Base-by-base conservation (phyloP, 2,113 vertebrate genomes). In the Trematomus loennbergii region DNA sequence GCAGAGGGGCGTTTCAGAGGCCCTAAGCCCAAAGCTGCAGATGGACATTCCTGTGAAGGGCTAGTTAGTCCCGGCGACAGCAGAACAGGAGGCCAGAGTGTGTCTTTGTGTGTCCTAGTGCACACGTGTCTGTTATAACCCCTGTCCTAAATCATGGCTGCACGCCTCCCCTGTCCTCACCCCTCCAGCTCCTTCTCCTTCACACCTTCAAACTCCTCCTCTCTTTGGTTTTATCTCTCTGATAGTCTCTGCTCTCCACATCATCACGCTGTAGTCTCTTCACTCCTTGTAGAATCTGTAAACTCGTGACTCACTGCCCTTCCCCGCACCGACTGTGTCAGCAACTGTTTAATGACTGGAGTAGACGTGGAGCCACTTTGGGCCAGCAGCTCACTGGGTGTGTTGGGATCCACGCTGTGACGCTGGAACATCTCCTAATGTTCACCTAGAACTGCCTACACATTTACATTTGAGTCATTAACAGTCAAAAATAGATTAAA, bases 31-130 rank as follows among this genome's bases (percentile, higher is more conserved):
- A 36, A 25, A 12, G 68, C 76, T 95, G 82, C 92, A 92, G 88
- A 85, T 93, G 90, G 91, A 88, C 93, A 95, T 95, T 94, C 94
- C 93, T 84, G 86, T 10, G 67, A 82, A 85, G 93, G 93, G 91
- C 93, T 93, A 91, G 84, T 90, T 89, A 82, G 86, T 85, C 78
- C 40, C 72, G 68, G 16, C 85, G 86, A 89, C 88, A 82, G 78
- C 75, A 69, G 58, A 69, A 12, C 46, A 62, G 22, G 49, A 75
- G 52, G 22, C 50, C 16, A 60, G 55, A 69, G 72, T 68, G 78
- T 78, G 54, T 83, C 18, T 73, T 69, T 72, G 72, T 68, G 78
- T 78, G 54, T 82, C 18, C 71, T 69, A 69, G 49, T 33, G 57
- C 58, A 55, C 50, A 50, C 9, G 25, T 64, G 33, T 84, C 53